A percentile compares a stretch with the other conserved stretches of the same genome.
Evolutionary conservation across 2,797 vertebrate genomes (phyloP).

Genomic region (Mus minutoides): DNA sequence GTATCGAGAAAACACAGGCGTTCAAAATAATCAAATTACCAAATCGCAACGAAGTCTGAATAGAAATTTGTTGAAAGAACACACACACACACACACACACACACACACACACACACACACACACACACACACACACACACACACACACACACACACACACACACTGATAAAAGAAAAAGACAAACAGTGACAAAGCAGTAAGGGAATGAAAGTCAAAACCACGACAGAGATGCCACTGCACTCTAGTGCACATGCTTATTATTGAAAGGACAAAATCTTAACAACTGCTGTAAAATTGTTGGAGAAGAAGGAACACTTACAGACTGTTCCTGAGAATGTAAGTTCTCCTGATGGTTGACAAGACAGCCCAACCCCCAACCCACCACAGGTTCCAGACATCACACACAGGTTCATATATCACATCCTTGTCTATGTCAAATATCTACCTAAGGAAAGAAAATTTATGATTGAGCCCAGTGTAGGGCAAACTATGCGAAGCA

Average conservation of each 20-base stretch:
- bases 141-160: no score
- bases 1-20: neutral
- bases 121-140: no score
- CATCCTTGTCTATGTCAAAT: neutral
- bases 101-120: no score
- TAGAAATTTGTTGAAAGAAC: neutral
- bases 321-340: neutral
- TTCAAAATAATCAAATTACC: neutral
- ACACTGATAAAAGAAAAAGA: neutral
- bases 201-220: neutral
- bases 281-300: neutral
- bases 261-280: neutral
- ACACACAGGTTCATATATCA: neutral
- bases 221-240: neutral
- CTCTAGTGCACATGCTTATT: neutral
- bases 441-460: neutral
- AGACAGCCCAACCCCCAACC: neutral
- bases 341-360: neutral
- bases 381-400: neutral
- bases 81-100: neutral
- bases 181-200: neutral
- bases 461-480: neutral
- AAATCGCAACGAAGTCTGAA: neutral
- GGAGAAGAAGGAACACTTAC: neutral
- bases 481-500: neutral